Conservation (phyloP, 2,888 invertebrate genomes). For the Xanthorhoe designata region DNA sequence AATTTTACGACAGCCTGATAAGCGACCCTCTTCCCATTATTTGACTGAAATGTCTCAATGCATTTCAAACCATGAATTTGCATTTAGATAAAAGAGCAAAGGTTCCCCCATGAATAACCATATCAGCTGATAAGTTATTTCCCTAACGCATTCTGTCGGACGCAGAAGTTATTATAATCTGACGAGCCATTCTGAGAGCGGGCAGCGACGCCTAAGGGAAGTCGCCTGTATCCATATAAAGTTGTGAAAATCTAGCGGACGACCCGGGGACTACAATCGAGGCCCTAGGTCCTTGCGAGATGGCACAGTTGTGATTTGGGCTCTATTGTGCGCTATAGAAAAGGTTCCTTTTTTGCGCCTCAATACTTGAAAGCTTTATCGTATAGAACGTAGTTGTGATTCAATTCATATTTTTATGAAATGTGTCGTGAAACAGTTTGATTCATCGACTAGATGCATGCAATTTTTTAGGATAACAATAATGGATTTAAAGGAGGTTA, state of each 20-base stretch:
- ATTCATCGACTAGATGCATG: conserved; percentile 11
- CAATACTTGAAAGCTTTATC: conserved; percentile 53
- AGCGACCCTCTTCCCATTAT: conserved; percentile 25
- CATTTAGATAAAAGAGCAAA: conserved; percentile 43
- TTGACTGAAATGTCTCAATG: conserved; percentile 38
- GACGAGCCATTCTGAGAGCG: conserved; percentile 57
- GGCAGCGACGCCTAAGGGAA: conserved; percentile 49
- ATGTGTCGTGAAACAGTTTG: conserved; percentile 25
- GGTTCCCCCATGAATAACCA: conserved; percentile 35
- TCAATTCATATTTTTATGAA: conserved; percentile 30
- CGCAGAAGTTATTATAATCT: conserved; percentile 61
- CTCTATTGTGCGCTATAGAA: conserved; percentile 57
- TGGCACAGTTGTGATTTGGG: conserved; percentile 58
- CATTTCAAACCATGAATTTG: conserved; percentile 43
- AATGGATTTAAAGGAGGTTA: conserved; percentile 1
- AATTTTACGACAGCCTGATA: conserved; percentile 21
- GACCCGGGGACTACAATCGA: conserved; percentile 58
- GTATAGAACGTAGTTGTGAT: conserved; percentile 28
- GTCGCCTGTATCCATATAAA: conserved; percentile 52
- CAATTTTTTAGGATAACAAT: background rate
- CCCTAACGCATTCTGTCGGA: conserved; percentile 42
- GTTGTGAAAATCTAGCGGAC: conserved; percentile 57
- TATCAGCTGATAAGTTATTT: conserved; percentile 43
- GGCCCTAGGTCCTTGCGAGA: conserved; percentile 54
- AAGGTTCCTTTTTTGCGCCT: conserved; percentile 53